Conservation (phyloP, 2,113 vertebrate species). For the Megaleporinus macrocephalus region DNA sequence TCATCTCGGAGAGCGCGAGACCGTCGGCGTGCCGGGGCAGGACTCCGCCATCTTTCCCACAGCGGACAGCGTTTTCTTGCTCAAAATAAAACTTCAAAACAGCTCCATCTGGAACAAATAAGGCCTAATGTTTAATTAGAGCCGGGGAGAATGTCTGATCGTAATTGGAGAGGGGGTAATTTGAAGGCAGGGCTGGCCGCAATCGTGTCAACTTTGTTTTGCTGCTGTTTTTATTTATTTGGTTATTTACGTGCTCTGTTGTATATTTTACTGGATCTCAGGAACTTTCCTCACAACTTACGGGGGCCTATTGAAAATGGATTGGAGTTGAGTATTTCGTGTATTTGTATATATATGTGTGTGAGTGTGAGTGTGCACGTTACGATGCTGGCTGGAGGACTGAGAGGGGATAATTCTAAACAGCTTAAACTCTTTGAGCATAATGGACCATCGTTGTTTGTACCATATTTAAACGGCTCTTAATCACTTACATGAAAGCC, state of each 20-base stretch:
- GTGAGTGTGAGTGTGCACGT: neutral
- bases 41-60: conserved; percentile 56
- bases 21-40: neutral
- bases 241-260: conserved; percentile 57
- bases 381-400: conserved; percentile 35
- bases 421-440: conserved; percentile 48
- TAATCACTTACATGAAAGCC: conserved; percentile 48
- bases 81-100: conserved; percentile 70
- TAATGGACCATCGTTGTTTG: conserved; percentile 41
- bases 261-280: conserved; percentile 45
- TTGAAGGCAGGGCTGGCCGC: conserved; percentile 77
- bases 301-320: conserved; percentile 21
- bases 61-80: conserved; percentile 66
- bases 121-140: conserved; percentile 84
- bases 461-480: conserved; percentile 31
- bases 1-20: neutral
- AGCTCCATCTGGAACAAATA: conserved; percentile 84
- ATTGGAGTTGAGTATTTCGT: conserved; percentile 39
- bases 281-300: conserved; percentile 49
- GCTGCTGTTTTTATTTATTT: conserved; percentile 59
- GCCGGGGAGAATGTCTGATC: conserved; percentile 74
- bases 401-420: conserved; percentile 53
- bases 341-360: neutral
- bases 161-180: conserved; percentile 82
- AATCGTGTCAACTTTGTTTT: conserved; percentile 75